Conservation (phyloP, 2,113 vertebrate genomes). For the Cavia aperea region DNA sequence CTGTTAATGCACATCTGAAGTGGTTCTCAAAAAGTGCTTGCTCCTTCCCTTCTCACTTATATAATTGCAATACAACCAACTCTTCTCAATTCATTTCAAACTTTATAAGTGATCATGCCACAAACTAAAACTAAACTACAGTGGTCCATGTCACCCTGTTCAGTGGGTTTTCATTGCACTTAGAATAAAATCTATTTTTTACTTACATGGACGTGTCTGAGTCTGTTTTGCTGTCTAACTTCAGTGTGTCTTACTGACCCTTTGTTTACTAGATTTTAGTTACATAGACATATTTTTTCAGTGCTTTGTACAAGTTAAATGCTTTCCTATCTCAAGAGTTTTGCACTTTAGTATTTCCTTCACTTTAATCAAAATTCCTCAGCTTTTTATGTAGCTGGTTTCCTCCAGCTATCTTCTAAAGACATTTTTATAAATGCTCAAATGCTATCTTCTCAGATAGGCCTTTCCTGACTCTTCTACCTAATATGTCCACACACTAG, state of each 20-base stretch:
- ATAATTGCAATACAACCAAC: not conserved
- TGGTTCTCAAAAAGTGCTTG: not conserved
- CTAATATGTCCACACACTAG: not conserved
- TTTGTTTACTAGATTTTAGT: not conserved
- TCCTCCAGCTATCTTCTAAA: not conserved
- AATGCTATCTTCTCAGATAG: not conserved
- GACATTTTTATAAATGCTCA: not conserved
- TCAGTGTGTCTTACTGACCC: too few species aligned
- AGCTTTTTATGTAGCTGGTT: not conserved
- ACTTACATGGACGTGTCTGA: not conserved
- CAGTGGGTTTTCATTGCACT: not conserved
- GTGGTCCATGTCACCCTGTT: not conserved
- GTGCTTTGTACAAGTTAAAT: not conserved
- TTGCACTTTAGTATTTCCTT: not conserved
- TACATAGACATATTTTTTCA: not conserved
- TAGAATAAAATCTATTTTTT: not conserved
- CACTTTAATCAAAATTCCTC: not conserved
- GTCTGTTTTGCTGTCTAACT: not conserved
- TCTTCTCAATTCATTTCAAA: not conserved
- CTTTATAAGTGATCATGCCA: not conserved
- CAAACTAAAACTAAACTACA: too few species aligned
- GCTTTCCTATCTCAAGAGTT: not conserved
- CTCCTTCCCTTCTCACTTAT: not conserved
- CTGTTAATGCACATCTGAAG: not conserved
- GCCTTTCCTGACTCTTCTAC: not conserved